Evolutionary conservation across 2,888 invertebrate genomes (phyloP), one percentile per base, ranked within the genome.

Genomic region (Cloeon dipterum): DNA sequence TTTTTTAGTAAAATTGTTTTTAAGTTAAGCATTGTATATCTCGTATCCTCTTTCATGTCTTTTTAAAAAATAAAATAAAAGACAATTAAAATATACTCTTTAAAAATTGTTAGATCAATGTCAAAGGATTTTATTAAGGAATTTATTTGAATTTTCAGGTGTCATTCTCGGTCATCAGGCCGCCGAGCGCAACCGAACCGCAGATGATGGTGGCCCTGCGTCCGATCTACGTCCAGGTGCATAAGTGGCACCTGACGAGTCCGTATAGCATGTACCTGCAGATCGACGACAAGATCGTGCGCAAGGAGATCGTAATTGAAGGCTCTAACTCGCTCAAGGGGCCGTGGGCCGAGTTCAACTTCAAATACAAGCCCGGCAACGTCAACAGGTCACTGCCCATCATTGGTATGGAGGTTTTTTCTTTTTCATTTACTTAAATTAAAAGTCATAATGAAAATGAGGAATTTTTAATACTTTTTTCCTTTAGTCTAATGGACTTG

Each of bases 301-400:
- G 81, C 23, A 70, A 70, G 4, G 82, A 82, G 57, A 65, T 82
- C 17, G 59, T 77, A 23, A 58, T 82, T 29, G 77, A 81, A 57
- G 79, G 77, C 19, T 61, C 74, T 16, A 58, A 72, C 46, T 53
- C 56, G 38, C 48, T 66, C 8, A 64, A 68, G 32, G 71, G 74
- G 4, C 73, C 72, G 4, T 82, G 81, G 81, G 62, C 61, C 42
- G 77, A 77, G 51, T 75, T 74, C 46, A 64, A 74, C 44, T 81
- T 81, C 50, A 53, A 69, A 14, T 77, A 78, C 50, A 81, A 81
- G 53, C 78, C 79, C 3, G 78, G 77, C 44, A 67, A 71, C 48
- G 57, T 74, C 3, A 69, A 70, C 44, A 60, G 62, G 43, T 59
- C 67, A 1, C 62, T 74, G 34, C 66, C 70, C 4, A 65, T 75